Evolutionary conservation across 2,888 invertebrate genomes (phyloP).

Genomic region (Leucophenga maculata): DNA sequence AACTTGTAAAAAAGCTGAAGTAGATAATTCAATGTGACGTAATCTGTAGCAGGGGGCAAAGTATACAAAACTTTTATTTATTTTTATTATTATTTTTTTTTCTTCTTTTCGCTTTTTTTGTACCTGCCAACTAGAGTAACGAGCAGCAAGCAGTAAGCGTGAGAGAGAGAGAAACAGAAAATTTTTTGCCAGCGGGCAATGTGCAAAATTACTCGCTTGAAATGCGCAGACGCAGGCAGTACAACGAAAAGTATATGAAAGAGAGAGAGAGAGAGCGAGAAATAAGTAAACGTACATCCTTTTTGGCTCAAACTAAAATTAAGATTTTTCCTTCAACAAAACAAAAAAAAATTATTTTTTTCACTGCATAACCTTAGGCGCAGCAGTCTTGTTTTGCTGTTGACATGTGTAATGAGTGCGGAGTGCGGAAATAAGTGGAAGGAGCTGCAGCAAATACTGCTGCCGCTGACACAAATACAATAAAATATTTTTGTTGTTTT

Average conservation of each 20-base stretch:
- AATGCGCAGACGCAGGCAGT: conserved; percentile 17
- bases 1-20: neutral
- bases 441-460: neutral
- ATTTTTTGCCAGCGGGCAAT: too few relatives aligned
- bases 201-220: neutral
- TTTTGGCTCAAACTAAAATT: conserved; percentile 1
- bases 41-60: neutral
- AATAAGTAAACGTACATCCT: too few relatives aligned
- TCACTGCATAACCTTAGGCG: conserved; percentile 18
- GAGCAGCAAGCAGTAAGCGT: neutral
- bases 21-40: conserved; percentile 15
- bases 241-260: conserved; percentile 3
- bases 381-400: conserved; percentile 15
- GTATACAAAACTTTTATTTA: too few relatives aligned
- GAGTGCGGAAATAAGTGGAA: neutral
- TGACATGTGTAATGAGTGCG: conserved; percentile 7
- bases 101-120: too few relatives aligned
- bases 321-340: conserved; percentile 6
- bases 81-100: too few relatives aligned
- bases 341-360: neutral
- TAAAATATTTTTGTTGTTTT: neutral
- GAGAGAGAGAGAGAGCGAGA: too few relatives aligned
- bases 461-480: conserved; percentile 13
- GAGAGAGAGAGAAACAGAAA: conserved; percentile 4
- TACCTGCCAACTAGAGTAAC: too few relatives aligned